Conservation (phyloP, 1,140 invertebrate genomes). For the Atta cephalotes region DNA sequence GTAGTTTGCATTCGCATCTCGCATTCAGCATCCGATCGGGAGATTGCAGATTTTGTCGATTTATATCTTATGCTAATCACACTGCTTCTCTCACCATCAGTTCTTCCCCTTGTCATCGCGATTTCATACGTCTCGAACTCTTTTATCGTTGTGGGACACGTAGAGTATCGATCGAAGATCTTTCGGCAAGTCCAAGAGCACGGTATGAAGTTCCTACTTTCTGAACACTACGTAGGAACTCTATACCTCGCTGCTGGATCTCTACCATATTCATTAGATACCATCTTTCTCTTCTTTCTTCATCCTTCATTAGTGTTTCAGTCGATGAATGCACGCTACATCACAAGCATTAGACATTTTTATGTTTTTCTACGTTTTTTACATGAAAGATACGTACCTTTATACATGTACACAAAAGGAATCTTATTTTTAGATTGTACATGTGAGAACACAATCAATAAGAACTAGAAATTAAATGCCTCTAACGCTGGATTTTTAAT, state of each 20-base stretch:
- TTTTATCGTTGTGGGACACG: conserved; percentile 11
- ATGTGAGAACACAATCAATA: too few species aligned
- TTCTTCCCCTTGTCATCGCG: background rate
- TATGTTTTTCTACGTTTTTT: background rate
- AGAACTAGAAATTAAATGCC: too few species aligned
- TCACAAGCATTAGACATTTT: conserved; percentile 14
- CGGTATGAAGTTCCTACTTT: conserved; percentile 87
- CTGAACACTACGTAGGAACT: conserved; percentile 86
- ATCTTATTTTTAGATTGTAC: too few species aligned
- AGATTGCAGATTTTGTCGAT: conserved; percentile 4
- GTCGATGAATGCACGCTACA: background rate
- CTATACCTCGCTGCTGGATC: conserved; percentile 86
- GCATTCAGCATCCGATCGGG: conserved; percentile 1
- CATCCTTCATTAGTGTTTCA: conserved; percentile 15
- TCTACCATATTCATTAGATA: conserved; percentile 82
- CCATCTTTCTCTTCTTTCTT: conserved; percentile 58
- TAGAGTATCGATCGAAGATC: conserved; percentile 76
- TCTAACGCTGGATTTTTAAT: too few species aligned
- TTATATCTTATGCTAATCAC: conserved; percentile 7
- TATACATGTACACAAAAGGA: too few species aligned
- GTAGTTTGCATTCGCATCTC: conserved; percentile 30
- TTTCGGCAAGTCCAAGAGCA: conserved; percentile 87
- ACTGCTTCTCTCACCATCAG: conserved; percentile 49
- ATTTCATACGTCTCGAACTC: conserved; percentile 14
- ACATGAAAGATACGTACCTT: conserved; percentile 29